Evolutionary conservation across 2,888 invertebrate species (phyloP).

Genomic region (Yponomeuta evonymella): DNA sequence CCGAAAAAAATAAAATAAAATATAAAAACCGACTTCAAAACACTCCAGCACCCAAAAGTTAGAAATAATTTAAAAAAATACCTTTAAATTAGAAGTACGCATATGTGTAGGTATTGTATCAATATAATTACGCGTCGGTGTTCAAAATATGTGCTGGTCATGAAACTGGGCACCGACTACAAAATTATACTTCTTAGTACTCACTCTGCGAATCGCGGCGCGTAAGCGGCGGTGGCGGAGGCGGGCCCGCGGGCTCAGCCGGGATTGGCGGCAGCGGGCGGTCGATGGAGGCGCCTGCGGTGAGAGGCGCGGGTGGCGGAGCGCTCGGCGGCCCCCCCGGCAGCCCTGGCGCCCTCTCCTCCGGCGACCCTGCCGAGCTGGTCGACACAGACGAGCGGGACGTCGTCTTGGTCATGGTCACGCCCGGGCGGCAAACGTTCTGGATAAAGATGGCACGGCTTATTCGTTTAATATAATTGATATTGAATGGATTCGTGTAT

Average conservation of each 20-base stretch:
- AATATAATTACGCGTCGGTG: too few relatives aligned
- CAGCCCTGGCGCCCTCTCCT: slow-evolving; percentile 46
- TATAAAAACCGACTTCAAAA: too few relatives aligned
- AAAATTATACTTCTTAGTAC: too few relatives aligned
- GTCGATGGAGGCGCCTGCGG: slow-evolving; percentile 65
- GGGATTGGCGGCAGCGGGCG: slow-evolving; percentile 79
- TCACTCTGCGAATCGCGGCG: slow-evolving; percentile 84
- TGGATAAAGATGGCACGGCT: neutral
- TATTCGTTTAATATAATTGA: too few relatives aligned
- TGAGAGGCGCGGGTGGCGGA: slow-evolving; percentile 60
- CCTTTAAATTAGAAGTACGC: too few relatives aligned
- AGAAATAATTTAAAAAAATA: too few relatives aligned
- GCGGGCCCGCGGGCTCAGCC: slow-evolving; percentile 68
- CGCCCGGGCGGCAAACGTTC: slow-evolving; percentile 58
- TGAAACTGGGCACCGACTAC: too few relatives aligned
- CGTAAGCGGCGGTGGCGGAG: slow-evolving; percentile 59
- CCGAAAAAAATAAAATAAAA: too few relatives aligned
- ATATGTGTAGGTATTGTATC: too few relatives aligned
- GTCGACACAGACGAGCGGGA: slow-evolving; percentile 68
- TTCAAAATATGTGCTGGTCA: too few relatives aligned
- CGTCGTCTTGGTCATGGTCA: slow-evolving; percentile 49
- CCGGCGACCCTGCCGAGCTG: slow-evolving; percentile 68
- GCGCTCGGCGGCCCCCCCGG: slow-evolving; percentile 53
- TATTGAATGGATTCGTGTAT: too few relatives aligned
- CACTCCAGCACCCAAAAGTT: too few relatives aligned